Evolutionary conservation across 2,797 vertebrate genomes (phyloP).

Genomic region (Hippopotamyrus pictus): DNA sequence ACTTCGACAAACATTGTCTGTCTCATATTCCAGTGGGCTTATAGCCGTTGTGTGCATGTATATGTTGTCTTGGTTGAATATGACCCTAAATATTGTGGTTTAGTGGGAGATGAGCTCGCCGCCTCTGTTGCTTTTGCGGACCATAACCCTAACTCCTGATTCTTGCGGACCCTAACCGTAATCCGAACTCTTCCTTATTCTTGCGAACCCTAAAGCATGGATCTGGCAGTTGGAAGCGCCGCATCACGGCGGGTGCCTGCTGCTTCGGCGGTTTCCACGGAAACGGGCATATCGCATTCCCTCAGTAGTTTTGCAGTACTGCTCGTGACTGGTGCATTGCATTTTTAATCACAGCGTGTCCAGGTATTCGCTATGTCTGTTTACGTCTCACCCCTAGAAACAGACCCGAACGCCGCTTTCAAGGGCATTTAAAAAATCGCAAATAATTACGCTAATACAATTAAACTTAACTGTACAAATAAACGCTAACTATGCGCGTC

Average conservation of each 20-base stretch:
- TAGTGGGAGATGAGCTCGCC: background rate
- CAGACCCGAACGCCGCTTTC: background rate
- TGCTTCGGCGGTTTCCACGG: slow-evolving; percentile 61
- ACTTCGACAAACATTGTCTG: background rate
- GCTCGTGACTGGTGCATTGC: background rate
- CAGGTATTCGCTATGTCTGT: background rate
- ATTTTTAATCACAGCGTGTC: slow-evolving; percentile 6
- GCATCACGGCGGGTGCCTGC: slow-evolving; percentile 54
- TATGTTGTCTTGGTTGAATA: background rate
- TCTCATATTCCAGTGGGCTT: background rate
- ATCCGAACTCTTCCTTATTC: background rate
- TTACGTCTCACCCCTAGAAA: background rate
- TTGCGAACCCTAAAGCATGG: background rate
- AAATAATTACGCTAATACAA: background rate
- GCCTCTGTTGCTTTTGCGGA: background rate
- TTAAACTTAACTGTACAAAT: background rate
- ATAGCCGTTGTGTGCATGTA: background rate
- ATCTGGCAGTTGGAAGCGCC: background rate
- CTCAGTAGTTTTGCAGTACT: slow-evolving; percentile 2
- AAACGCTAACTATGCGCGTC: background rate
- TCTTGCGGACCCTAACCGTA: background rate
- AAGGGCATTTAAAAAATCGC: background rate
- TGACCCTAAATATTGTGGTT: background rate
- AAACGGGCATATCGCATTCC: slow-evolving; percentile 33
- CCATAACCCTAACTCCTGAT: background rate